Evolutionary conservation across 2,888 invertebrate genomes (phyloP).

Genomic region (Cosmia trapezina): DNA sequence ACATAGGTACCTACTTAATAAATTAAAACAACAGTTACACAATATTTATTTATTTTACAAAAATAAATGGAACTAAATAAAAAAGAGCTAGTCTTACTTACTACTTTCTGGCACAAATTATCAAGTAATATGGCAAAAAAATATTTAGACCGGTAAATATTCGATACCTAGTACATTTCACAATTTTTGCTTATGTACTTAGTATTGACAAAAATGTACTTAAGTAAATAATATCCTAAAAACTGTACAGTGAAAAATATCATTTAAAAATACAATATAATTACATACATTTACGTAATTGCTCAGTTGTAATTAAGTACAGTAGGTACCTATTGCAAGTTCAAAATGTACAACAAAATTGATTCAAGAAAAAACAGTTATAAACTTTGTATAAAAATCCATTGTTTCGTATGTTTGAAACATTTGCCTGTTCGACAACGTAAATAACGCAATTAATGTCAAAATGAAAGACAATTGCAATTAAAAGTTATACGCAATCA

Average conservation of each 20-base stretch:
- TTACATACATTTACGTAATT: not conserved
- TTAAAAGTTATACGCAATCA: too few species aligned
- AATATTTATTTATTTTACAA: constrained; percentile 67
- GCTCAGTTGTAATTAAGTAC: not conserved
- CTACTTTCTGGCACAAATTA: constrained; percentile 60
- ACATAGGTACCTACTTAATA: too few species aligned
- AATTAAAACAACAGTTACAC: constrained; percentile 27
- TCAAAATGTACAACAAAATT: not conserved
- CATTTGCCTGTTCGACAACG: not conserved
- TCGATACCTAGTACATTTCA: not conserved
- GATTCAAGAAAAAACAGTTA: not conserved
- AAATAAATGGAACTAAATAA: constrained; percentile 57
- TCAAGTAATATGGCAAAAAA: constrained; percentile 51
- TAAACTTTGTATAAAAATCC: not conserved
- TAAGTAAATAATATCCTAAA: constrained; percentile 58
- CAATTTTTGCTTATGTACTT: constrained; percentile 19
- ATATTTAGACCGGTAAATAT: constrained; percentile 8
- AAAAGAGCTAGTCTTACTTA: constrained; percentile 43
- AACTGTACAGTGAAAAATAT: constrained; percentile 59
- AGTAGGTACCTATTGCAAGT: not conserved
- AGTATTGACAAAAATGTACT: constrained; percentile 41
- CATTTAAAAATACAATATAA: constrained; percentile 30
- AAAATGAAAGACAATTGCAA: not conserved
- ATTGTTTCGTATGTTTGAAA: not conserved
- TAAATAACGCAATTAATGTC: not conserved